phyloP scores from a whole-genome alignment of 2,888 invertebrate genomes.

The Drosophila putrida region DNA sequence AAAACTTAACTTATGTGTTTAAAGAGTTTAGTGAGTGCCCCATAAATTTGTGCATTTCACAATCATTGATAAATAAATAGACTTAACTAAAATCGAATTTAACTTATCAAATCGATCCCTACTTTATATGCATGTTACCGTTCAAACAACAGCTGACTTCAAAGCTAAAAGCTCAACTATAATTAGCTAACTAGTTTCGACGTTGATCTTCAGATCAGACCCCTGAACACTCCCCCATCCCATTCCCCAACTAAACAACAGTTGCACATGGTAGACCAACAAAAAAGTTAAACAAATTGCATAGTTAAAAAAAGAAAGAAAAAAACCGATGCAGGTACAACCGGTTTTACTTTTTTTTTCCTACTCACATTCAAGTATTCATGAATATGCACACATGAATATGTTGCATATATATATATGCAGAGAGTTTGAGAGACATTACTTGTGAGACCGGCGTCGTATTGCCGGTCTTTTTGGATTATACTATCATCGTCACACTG shows the following conservation, averaged over 20 bases:
- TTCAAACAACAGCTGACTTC: slow-evolving; percentile 2
- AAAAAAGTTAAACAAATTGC: slow-evolving; percentile 9
- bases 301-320: slow-evolving; percentile 8
- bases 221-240: background rate
- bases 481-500: slow-evolving; percentile 11
- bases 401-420: background rate
- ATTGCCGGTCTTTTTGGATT: slow-evolving; percentile 23
- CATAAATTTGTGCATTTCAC: too few relatives aligned
- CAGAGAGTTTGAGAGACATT: slow-evolving; percentile 19
- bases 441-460: slow-evolving; percentile 33
- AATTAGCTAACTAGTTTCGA: slow-evolving; percentile 20
- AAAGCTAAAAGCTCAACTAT: background rate
- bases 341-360: slow-evolving; percentile 4
- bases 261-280: background rate
- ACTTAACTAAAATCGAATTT: too few relatives aligned
- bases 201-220: slow-evolving; percentile 11
- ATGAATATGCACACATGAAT: background rate
- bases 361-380: background rate
- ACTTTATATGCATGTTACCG: background rate
- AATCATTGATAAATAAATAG: too few relatives aligned
- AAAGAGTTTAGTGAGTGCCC: too few relatives aligned
- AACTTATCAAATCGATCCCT: too few relatives aligned
- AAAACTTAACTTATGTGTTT: too few relatives aligned
- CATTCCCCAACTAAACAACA: background rate
- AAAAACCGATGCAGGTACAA: slow-evolving; percentile 13